Percentiles rank a stretch among this genome's conserved stretches.
Evolutionary conservation across 2,888 invertebrate species (phyloP).

Genomic region (Cephus rjabovi): DNA sequence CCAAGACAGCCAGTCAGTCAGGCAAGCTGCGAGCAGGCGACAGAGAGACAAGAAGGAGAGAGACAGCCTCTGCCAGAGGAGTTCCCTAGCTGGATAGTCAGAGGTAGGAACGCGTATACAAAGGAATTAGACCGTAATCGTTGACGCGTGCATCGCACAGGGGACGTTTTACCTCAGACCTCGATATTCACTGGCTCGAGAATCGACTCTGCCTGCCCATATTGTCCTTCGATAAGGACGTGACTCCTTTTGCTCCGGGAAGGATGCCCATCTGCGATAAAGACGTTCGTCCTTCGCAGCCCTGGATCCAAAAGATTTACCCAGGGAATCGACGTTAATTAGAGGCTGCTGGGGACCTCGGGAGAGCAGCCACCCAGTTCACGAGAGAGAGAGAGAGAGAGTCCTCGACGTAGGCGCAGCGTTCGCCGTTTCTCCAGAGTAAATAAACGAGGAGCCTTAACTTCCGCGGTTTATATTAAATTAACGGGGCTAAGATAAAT

Average conservation of each 20-base stretch:
- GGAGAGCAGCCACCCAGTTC: neutral
- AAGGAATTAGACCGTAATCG: constrained; percentile 64
- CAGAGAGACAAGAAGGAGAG: neutral
- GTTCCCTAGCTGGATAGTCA: constrained; percentile 36
- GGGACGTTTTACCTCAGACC: constrained; percentile 47
- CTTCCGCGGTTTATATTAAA: constrained; percentile 22
- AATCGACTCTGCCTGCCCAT: neutral
- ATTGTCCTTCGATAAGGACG: neutral
- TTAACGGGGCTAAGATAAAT: constrained; percentile 22
- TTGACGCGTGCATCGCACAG: constrained; percentile 57
- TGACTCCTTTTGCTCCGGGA: neutral
- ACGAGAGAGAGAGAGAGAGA: constrained; percentile 5
- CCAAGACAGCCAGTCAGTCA: constrained; percentile 1
- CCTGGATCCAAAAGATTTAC: neutral
- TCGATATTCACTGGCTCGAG: constrained; percentile 47
- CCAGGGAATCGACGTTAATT: neutral
- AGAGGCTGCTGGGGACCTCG: neutral
- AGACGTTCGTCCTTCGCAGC: neutral
- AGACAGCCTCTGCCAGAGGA: constrained; percentile 45
- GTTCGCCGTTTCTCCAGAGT: neutral
- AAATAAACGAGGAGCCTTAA: constrained; percentile 6
- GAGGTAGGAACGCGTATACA: constrained; percentile 48
- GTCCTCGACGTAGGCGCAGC: neutral
- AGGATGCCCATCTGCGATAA: neutral
- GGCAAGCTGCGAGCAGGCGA: neutral